Evolutionary conservation across 2,113 vertebrate species (phyloP).

Genomic region (Silurus glanis): DNA sequence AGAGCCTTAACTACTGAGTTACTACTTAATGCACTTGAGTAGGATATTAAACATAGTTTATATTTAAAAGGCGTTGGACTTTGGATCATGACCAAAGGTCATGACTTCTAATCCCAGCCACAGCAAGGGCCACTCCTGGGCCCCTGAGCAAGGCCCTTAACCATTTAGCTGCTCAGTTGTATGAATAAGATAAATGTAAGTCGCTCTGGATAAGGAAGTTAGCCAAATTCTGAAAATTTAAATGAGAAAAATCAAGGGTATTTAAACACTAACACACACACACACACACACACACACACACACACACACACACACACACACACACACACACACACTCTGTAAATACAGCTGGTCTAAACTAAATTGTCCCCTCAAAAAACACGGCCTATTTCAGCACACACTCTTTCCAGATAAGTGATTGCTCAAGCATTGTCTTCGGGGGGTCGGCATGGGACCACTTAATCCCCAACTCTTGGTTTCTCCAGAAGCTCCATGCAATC

Average conservation of each 20-base stretch:
- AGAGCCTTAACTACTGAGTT: no score
- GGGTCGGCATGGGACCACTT: conserved; percentile 68
- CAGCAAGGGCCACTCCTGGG: no score
- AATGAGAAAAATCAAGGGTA: not conserved
- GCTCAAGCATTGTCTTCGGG: conserved; percentile 41
- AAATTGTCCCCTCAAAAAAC: not conserved
- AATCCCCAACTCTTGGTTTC: conserved; percentile 48
- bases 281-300: conserved; percentile 13
- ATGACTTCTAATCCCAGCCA: no score
- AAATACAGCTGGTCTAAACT: not conserved
- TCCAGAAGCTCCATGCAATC: conserved; percentile 29
- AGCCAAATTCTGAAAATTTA: not conserved
- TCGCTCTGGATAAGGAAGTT: no score
- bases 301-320: conserved; percentile 21
- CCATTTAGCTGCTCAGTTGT: no score
- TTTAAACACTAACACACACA: conserved; percentile 3
- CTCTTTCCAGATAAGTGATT: conserved; percentile 35
- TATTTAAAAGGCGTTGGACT: no score
- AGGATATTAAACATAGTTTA: no score
- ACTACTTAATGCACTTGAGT: no score
- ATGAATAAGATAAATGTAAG: no score
- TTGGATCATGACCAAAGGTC: no score
- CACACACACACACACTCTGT: conserved; percentile 12
- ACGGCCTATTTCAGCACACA: not conserved
- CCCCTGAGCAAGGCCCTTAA: no score